Evolutionary conservation across 2,113 vertebrate species (phyloP).

Genomic region (Diphyllodes magnificus): DNA sequence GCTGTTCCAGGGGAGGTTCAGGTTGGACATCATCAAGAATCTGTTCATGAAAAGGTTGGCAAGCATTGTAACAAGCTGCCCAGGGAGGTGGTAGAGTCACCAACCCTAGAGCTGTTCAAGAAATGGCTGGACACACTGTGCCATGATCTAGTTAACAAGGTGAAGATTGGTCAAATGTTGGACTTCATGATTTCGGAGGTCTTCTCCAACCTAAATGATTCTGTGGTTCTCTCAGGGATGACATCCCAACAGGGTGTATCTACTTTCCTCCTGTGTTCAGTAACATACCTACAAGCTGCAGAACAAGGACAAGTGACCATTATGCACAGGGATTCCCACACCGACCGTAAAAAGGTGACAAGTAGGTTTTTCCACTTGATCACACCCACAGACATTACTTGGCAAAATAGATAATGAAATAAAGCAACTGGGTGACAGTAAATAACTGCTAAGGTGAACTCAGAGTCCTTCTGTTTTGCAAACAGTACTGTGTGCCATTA

Average conservation of each 20-base stretch:
- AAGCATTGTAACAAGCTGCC: not conserved
- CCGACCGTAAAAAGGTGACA: not conserved
- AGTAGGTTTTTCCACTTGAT: conserved; percentile 16
- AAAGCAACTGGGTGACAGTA: not conserved
- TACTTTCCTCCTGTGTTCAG: not conserved
- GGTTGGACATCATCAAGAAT: not conserved
- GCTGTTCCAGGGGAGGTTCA: not conserved
- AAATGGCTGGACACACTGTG: not conserved
- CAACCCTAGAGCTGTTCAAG: not conserved
- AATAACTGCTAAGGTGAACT: conserved; percentile 31
- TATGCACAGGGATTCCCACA: not conserved
- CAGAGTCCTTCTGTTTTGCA: conserved; percentile 1
- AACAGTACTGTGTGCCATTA: not conserved
- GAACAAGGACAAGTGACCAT: not conserved
- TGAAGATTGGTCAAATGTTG: not conserved
- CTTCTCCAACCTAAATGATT: not conserved
- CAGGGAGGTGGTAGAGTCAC: not conserved
- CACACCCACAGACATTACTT: not conserved
- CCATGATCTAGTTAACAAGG: not conserved
- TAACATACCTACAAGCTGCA: not conserved
- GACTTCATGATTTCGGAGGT: not conserved
- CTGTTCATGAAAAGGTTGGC: not conserved
- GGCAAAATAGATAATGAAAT: not conserved
- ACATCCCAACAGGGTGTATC: not conserved
- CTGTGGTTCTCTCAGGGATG: not conserved